Conservation (phyloP, 2,888 invertebrate genomes). For the Ectobius pallidus region DNA sequence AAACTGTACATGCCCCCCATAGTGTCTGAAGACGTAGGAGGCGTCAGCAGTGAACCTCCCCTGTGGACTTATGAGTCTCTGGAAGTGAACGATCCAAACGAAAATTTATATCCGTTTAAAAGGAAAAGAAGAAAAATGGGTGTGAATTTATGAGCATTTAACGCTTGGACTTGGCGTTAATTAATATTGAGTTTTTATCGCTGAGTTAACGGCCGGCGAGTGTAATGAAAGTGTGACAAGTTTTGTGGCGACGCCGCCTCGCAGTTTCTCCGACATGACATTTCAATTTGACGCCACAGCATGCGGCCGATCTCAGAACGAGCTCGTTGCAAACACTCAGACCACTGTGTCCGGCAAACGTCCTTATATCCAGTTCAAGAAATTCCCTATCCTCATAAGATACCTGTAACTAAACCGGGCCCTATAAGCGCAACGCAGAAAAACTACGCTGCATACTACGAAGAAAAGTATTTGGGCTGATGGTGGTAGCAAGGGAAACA, state of each 20-base stretch:
- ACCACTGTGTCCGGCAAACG: no score
- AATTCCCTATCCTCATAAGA: no score
- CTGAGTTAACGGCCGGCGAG: slow-evolving; percentile 30
- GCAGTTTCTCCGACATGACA: slow-evolving; percentile 30
- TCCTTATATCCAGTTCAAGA: no score
- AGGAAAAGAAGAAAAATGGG: slow-evolving; percentile 31
- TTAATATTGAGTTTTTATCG: slow-evolving; percentile 42
- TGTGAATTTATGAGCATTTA: slow-evolving; percentile 41
- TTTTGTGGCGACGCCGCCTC: slow-evolving; percentile 11
- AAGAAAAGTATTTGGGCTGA: no score
- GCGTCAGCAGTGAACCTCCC: not conserved
- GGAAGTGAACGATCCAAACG: slow-evolving; percentile 9
- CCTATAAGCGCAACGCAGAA: no score
- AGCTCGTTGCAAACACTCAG: no score
- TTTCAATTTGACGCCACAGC: slow-evolving; percentile 40
- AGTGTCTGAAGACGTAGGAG: no score
- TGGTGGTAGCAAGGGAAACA: no score
- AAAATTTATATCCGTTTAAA: slow-evolving; percentile 31
- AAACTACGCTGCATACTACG: no score
- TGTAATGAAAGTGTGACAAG: slow-evolving; percentile 35
- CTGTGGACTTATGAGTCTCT: slow-evolving; percentile 1
- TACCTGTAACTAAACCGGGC: no score
- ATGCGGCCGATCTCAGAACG: slow-evolving; percentile 21
- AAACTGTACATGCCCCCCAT: no score
- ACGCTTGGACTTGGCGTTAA: slow-evolving; percentile 36